Conservation (phyloP, 1,140 invertebrate genomes). For the Heliothis virescens region DNA sequence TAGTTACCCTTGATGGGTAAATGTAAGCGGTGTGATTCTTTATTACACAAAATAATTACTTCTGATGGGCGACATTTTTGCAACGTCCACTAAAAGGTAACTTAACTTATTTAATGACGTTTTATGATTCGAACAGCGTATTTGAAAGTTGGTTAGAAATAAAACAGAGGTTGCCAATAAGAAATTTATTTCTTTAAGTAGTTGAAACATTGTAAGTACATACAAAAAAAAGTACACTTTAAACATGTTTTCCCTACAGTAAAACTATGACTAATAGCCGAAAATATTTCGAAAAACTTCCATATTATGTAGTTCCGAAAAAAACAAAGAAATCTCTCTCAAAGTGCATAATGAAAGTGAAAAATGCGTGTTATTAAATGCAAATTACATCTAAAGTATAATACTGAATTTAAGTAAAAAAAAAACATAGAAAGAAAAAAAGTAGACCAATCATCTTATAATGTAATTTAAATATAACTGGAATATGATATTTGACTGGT, state of each 20-base stretch:
- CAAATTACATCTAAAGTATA: slow-evolving; percentile 50
- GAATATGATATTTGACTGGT: slow-evolving; percentile 60
- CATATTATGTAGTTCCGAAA: slow-evolving; percentile 43
- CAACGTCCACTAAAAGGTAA: background rate
- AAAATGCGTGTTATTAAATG: slow-evolving; percentile 50
- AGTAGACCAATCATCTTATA: slow-evolving; percentile 5
- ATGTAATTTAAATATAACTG: slow-evolving; percentile 51
- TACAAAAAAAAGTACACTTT: slow-evolving; percentile 70
- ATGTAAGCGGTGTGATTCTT: too few species aligned
- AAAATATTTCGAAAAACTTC: slow-evolving; percentile 56
- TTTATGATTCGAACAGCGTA: too few species aligned
- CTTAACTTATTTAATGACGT: too few species aligned
- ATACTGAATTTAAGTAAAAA: slow-evolving; percentile 49
- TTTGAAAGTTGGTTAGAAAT: slow-evolving; percentile 46
- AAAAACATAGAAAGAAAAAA: slow-evolving; percentile 19
- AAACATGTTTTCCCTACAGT: slow-evolving; percentile 46
- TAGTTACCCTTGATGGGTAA: too few species aligned
- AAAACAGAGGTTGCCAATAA: slow-evolving; percentile 70
- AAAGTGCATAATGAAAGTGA: slow-evolving; percentile 51
- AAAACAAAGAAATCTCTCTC: slow-evolving; percentile 43
- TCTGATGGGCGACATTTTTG: too few species aligned
- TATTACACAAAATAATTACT: too few species aligned
- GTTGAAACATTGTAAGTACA: slow-evolving; percentile 76
- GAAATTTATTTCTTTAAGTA: slow-evolving; percentile 71
- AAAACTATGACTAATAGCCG: slow-evolving; percentile 57